These are phyloP conservation scores for Silvanus unidentatus DNA, from an alignment of 2,888 invertebrate genomes.

Conservation along the genomic window DNA sequence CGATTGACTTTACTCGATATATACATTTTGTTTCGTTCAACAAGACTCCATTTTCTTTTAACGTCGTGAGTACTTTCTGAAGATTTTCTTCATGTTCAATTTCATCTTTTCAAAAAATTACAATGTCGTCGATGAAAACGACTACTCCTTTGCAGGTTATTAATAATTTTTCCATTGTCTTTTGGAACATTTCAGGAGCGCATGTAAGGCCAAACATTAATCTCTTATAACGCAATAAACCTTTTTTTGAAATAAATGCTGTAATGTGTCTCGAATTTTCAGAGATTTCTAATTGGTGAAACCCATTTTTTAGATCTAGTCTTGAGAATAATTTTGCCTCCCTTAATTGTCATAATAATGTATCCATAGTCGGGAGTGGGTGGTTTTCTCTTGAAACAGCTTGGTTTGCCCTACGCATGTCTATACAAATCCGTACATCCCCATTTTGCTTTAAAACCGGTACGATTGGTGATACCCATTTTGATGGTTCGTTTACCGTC, in stretches of 20 bases:
- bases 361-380: constrained; percentile 24
- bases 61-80: constrained; percentile 16
- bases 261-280: constrained; percentile 33
- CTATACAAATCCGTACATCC: constrained; percentile 27
- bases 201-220: constrained; percentile 31
- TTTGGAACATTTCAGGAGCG: constrained; percentile 37
- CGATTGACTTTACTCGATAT: constrained; percentile 14
- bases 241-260: constrained; percentile 26
- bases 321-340: constrained; percentile 20
- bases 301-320: constrained; percentile 33
- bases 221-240: constrained; percentile 38
- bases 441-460: constrained; percentile 25
- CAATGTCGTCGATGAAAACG: constrained; percentile 40
- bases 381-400: constrained; percentile 25
- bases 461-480: constrained; percentile 29
- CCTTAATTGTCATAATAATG: constrained; percentile 25
- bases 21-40: constrained; percentile 32
- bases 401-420: constrained; percentile 22
- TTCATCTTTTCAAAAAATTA: constrained; percentile 28
- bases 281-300: constrained; percentile 37
- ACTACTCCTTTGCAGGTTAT: constrained; percentile 33
- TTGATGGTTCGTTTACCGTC: constrained; percentile 25
- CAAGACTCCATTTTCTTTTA: constrained; percentile 18
- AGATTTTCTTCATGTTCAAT: constrained; percentile 29
- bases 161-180: constrained; percentile 36